Base-by-base conservation (phyloP, 2,113 vertebrate species). In the Scomber colias region DNA sequence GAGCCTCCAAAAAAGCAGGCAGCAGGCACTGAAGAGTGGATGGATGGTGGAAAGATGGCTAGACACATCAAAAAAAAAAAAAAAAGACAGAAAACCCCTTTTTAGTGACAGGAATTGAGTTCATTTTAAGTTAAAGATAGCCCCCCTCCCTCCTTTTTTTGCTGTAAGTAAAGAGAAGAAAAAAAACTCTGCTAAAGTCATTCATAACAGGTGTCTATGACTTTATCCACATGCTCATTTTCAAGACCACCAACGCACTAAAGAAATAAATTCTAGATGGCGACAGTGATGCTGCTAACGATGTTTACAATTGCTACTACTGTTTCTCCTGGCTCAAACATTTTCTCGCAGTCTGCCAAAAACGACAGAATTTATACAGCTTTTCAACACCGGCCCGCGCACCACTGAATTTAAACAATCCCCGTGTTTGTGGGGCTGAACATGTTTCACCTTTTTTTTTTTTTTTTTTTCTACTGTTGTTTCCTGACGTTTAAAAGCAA, bases 41-140 rank as follows among this genome's bases (percentile, higher is more conserved):
- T 79, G 70, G 81, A 76, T 63, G 77, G 77, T 87, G 88, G 89
- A 92, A 93, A 92, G 85, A 92, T 90, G 89, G 84, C 87, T 57
- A 62, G 76, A 90, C 55, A 17, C 67, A 75, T 82, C 55, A 61
- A 75, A 83, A 83, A 83, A 27, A 27, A 27, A 27, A 27, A 3
- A 27, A 27, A 3, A 27, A 27, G 3, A 21, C 21, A 21, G 21
- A 21, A 21, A 21, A 21, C 21, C 57, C 61, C 71, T 82, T 17
- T 54, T 79, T 55, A 61, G 77, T 82, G 86, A 77, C 83, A 87
- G 65, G 62, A 87, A 87, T 82, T 70, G 46, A 78, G 54, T 66
- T 85, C 57, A 50, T 21, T 85, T 79, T 71, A 73, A 53, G 44
- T 76, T 68, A 6, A 61, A 75, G 66, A 70, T 54, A 50, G 17